Base-by-base conservation (phyloP, 2,113 vertebrate species). In the Empidonax traillii region DNA sequence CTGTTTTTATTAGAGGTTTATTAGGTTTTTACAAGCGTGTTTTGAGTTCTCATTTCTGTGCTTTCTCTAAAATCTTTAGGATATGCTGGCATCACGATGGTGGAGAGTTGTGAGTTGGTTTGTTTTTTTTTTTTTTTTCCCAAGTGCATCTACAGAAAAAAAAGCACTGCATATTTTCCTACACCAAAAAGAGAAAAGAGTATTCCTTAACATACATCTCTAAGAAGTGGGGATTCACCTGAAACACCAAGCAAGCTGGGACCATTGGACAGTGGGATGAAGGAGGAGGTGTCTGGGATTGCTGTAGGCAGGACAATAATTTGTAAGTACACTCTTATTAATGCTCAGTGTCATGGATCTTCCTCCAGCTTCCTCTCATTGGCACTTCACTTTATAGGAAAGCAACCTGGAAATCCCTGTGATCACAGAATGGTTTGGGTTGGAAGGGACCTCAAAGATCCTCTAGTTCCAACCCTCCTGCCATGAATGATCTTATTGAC, bases 11-110 rank as follows among this genome's bases (percentile, higher is more conserved):
- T 33, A 31, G 6, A 55, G 28, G 39, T 41, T 41, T 41, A 83
- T 85, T 87, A 89, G 58, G 31, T 61, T 90, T 90, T 66, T 35
- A 58, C 12, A 88, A 68, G 46, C 30, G 27, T 10, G 9, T 94
- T 96, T 65, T 49, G 35, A 83, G 74, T 93, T 74, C 85, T 88
- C 87, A 44, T 93, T 88, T 81, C 25, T 71, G 53, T 49, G 61
- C 49, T 73, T 86, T 81, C 31, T 77, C 85, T 93, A 59, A 83
- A 84, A 81, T 63, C 68, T 87, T 89, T 41, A 43, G 68, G 66
- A 71, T 88, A 27, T 44, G 25, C 79, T 86, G 72, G 39, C 22
- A 73, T 78, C 55, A 6, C 33, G 35, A 73, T 5, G 39, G 22
- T 65, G 17, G 28, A 37, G 41, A 89, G 41, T 16, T 53, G 22